Evolutionary conservation across 1,140 invertebrate genomes (phyloP).

Genomic region (Paraescarpia echinospica): DNA sequence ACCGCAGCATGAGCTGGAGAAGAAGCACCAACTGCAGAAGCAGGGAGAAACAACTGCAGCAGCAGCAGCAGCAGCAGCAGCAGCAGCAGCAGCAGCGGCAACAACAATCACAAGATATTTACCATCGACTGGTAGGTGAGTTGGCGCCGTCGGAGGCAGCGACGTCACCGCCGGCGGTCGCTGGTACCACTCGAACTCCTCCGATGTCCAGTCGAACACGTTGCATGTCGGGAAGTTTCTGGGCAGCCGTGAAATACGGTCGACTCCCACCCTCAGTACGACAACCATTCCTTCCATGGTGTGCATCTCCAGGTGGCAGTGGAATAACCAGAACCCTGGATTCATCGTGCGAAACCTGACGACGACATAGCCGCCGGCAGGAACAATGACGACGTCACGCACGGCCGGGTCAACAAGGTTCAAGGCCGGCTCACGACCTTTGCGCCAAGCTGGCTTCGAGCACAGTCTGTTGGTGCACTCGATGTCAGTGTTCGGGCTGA

Average conservation of each 20-base stretch:
- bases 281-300: constrained; percentile 8
- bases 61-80: no score
- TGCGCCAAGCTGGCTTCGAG: background rate
- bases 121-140: background rate
- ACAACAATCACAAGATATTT: no score
- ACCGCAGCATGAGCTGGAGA: no score
- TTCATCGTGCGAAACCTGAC: constrained; percentile 71
- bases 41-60: background rate
- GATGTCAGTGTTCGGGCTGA: background rate
- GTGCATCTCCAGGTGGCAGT: background rate
- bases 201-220: background rate
- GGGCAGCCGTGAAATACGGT: background rate
- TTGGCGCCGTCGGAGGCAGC: background rate
- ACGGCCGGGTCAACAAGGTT: constrained; percentile 61
- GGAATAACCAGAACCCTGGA: constrained; percentile 58
- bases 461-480: constrained; percentile 35
- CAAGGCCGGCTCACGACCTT: constrained; percentile 38
- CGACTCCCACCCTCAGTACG: background rate
- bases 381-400: constrained; percentile 71
- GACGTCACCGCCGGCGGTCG: background rate
- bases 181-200: background rate
- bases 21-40: no score
- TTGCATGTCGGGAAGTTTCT: constrained; percentile 16
- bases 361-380: constrained; percentile 66
- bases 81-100: no score